These are phyloP conservation scores for Zele albiditarsus DNA, from an alignment of 2,888 invertebrate genomes.

Conservation along the genomic window DNA sequence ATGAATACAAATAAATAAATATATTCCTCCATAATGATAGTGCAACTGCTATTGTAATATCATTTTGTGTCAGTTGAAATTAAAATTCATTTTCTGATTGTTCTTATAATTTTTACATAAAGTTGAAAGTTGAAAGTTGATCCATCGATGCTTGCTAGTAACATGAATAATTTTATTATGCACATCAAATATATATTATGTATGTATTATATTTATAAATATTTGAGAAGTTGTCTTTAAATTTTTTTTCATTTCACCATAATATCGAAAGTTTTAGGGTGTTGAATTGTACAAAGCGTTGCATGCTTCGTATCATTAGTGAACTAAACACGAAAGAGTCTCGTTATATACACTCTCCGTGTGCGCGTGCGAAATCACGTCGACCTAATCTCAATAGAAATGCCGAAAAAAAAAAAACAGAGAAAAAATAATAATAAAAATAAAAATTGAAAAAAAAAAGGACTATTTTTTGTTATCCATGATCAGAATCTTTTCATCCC, in stretches of 20 bases:
- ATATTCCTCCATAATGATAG: background rate
- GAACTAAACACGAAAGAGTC: constrained; percentile 55
- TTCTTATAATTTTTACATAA: no score
- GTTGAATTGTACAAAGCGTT: constrained; percentile 57
- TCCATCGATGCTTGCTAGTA: no score
- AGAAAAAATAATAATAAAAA: constrained; percentile 2
- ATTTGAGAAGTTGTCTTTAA: no score
- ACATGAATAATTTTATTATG: no score
- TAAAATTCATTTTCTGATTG: no score
- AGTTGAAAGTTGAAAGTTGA: no score
- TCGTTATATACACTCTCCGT: constrained; percentile 51
- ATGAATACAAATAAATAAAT: background rate
- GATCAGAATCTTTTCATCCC: no score
- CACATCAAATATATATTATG: no score
- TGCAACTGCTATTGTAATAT: background rate
- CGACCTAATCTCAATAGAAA: constrained; percentile 49
- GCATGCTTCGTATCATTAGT: constrained; percentile 57
- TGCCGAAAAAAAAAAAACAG: constrained; percentile 35
- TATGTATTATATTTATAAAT: no score
- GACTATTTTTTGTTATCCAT: no score
- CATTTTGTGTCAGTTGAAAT: background rate
- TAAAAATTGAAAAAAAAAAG: constrained; percentile 8
- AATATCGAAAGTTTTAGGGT: constrained; percentile 40
- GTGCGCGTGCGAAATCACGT: constrained; percentile 45
- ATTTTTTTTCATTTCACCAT: constrained; percentile 18